Evolutionary conservation across 2,113 vertebrate species (phyloP).

Genomic region (Choloepus hoffmanni): DNA sequence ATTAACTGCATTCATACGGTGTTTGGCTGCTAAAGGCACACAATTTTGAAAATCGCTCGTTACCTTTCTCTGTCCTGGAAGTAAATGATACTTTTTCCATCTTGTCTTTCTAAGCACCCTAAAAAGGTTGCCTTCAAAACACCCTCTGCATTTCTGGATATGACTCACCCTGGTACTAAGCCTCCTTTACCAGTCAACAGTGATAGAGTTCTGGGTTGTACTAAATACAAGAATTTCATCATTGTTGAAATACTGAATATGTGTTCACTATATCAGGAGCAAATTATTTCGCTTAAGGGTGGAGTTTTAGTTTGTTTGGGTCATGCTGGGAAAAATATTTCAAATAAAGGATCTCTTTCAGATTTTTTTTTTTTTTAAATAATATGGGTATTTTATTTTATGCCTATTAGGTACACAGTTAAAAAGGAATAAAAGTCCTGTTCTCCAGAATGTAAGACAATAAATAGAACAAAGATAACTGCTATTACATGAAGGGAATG

Average conservation of each 20-base stretch:
- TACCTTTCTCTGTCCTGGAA: background rate
- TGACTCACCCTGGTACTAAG: background rate
- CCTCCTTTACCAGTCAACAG: background rate
- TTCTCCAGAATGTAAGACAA: constrained; percentile 17
- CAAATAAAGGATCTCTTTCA: background rate
- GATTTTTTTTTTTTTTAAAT: background rate
- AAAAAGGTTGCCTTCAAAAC: background rate
- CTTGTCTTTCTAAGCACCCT: background rate
- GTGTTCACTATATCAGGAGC: background rate
- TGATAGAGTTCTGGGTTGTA: background rate
- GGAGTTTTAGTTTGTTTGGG: background rate
- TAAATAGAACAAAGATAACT: background rate
- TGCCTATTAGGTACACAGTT: background rate
- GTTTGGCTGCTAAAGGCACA: background rate
- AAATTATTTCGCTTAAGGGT: background rate
- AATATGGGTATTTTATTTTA: constrained; percentile 47
- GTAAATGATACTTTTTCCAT: background rate
- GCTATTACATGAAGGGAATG: background rate
- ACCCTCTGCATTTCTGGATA: background rate
- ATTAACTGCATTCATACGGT: background rate
- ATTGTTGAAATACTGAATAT: background rate
- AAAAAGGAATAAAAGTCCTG: constrained; percentile 52
- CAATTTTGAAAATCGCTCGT: background rate
- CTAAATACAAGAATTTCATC: background rate
- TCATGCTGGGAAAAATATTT: background rate